Evolutionary conservation across 2,797 vertebrate species (phyloP).

Genomic region (Hybognathus amarus): DNA sequence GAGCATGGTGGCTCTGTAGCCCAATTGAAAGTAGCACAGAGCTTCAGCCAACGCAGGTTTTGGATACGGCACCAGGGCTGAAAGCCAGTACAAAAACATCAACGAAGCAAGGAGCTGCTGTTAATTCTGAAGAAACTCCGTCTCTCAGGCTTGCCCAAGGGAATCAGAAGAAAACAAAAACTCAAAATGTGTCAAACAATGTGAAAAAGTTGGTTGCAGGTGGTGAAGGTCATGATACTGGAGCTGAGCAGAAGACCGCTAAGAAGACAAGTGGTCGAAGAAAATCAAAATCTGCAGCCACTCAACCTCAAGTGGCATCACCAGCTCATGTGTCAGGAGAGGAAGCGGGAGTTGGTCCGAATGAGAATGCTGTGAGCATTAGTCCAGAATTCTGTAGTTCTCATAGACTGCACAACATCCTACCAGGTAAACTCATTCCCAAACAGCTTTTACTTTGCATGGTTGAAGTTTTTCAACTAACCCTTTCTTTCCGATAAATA

Average conservation of each 20-base stretch:
- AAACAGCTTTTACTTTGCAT: neutral
- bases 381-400: conserved; percentile 55
- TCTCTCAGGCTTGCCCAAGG: conserved; percentile 3
- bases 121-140: neutral
- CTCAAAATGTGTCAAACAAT: conserved; percentile 11
- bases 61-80: neutral
- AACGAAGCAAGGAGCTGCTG: conserved; percentile 8
- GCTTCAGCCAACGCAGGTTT: conserved; percentile 21
- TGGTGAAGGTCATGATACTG: conserved; percentile 2
- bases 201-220: conserved; percentile 48
- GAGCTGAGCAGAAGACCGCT: conserved; percentile 1
- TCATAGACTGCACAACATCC: conserved; percentile 42
- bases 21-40: conserved; percentile 37
- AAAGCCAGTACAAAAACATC: conserved; percentile 55
- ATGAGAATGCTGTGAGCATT: neutral
- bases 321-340: neutral
- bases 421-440: conserved; percentile 62
- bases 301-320: neutral
- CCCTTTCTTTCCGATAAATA: neutral
- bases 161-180: conserved; percentile 30
- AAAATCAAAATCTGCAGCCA: conserved; percentile 30
- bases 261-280: conserved; percentile 22
- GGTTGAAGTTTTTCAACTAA: neutral
- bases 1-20: conserved; percentile 65
- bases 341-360: conserved; percentile 40